phyloP scores from a whole-genome alignment of 2,888 invertebrate species.

The Drosophila pegasa region DNA sequence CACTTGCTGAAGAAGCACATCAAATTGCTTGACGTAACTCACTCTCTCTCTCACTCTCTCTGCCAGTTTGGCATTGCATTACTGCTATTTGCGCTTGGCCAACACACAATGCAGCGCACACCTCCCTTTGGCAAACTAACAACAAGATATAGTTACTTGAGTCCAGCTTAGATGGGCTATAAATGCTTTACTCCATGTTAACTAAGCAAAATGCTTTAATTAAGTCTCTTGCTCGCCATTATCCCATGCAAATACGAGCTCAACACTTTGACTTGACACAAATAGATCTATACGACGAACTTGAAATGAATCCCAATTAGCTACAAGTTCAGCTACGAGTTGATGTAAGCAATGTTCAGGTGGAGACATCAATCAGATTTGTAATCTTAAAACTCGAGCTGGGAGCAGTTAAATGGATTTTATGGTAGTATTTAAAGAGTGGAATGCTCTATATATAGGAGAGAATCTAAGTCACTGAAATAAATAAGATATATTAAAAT shows the following conservation, averaged over 20 bases:
- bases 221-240: neutral
- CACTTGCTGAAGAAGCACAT: constrained; percentile 9
- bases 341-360: neutral
- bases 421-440: too few relatives aligned
- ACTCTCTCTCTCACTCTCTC: neutral
- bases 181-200: neutral
- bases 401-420: too few relatives aligned
- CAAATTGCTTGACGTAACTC: constrained; percentile 22
- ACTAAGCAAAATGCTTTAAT: constrained; percentile 6
- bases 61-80: constrained; percentile 7
- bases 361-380: neutral
- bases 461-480: too few relatives aligned
- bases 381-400: too few relatives aligned
- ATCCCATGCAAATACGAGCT: neutral
- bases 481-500: too few relatives aligned
- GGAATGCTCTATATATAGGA: too few relatives aligned
- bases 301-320: neutral
- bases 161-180: neutral
- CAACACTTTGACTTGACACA: neutral
- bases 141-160: constrained; percentile 3
- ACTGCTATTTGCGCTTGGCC: constrained; percentile 9
- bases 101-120: constrained; percentile 13
- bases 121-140: constrained; percentile 1
- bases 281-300: neutral
- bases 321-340: neutral